Conservation (phyloP, 2,797 vertebrate species). For the Stomatorhinus walkeri region DNA sequence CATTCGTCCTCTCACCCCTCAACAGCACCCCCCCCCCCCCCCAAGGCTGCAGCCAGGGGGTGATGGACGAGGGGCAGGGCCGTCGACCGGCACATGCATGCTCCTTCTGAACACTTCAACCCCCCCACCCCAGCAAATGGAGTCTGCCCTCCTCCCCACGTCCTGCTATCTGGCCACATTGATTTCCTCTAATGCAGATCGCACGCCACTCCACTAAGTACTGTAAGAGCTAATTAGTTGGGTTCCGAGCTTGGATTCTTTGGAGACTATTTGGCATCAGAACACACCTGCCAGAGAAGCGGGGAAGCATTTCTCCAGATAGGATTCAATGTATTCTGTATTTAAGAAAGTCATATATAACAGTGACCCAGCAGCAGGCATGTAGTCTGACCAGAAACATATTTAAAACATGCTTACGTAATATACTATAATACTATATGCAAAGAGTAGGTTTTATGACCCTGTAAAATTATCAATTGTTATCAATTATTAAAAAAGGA, state of each 20-base stretch:
- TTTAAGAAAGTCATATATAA: background rate
- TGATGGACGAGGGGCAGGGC: constrained; percentile 16
- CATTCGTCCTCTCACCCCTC: background rate
- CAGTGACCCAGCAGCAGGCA: background rate
- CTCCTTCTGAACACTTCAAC: background rate
- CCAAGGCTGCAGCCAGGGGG: background rate
- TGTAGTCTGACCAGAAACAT: background rate
- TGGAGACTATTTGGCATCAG: constrained; percentile 6
- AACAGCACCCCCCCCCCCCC: background rate
- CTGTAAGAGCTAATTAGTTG: constrained; percentile 23
- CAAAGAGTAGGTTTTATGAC: background rate
- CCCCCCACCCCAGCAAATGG: constrained; percentile 1
- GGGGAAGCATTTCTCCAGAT: background rate
- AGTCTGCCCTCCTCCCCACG: background rate
- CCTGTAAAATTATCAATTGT: background rate
- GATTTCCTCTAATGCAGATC: constrained; percentile 26
- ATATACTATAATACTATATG: background rate
- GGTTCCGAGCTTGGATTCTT: constrained; percentile 12
- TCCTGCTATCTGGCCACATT: constrained; percentile 15
- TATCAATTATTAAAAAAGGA: background rate
- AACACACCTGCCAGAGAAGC: background rate
- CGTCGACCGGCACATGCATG: background rate
- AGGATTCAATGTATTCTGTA: background rate
- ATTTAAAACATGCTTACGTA: background rate
- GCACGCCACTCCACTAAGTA: constrained; percentile 12